Evolutionary conservation across 2,888 invertebrate species (phyloP).

Genomic region (Sinhomidia bicolor): DNA sequence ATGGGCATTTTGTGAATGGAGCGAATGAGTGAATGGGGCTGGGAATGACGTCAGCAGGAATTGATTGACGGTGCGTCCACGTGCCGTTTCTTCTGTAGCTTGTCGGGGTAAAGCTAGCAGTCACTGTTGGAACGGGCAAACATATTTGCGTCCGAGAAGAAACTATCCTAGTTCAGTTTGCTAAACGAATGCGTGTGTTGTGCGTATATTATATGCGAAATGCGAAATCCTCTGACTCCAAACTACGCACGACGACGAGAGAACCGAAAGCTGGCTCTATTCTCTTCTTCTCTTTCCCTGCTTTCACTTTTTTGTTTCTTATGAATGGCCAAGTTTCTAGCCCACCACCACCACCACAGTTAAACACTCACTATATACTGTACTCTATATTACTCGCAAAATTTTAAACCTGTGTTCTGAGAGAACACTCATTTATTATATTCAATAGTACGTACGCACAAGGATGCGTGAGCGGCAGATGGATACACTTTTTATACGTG

Average conservation of each 20-base stretch:
- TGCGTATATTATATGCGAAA: neutral
- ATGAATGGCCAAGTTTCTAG: slow-evolving; percentile 31
- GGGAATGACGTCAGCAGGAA: slow-evolving; percentile 87
- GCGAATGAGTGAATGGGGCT: slow-evolving; percentile 81
- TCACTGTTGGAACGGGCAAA: neutral
- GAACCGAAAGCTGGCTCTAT: slow-evolving; percentile 35
- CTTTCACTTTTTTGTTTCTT: slow-evolving; percentile 44
- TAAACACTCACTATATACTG: too few species aligned
- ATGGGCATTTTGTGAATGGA: slow-evolving; percentile 80
- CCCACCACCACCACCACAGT: too few species aligned
- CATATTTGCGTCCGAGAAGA: neutral
- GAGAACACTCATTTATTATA: too few species aligned
- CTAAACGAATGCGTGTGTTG: neutral
- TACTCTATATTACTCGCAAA: too few species aligned
- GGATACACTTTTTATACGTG: too few species aligned
- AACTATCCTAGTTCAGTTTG: neutral
- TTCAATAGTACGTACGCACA: too few species aligned
- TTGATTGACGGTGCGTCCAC: slow-evolving; percentile 86
- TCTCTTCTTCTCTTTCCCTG: slow-evolving; percentile 28
- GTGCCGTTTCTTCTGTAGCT: slow-evolving; percentile 78
- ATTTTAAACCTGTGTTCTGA: too few species aligned
- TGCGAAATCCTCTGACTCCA: slow-evolving; percentile 21
- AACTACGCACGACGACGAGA: slow-evolving; percentile 34
- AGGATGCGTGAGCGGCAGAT: too few species aligned
- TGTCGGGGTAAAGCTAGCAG: neutral